Evolutionary conservation across 2,797 vertebrate genomes (phyloP).

Genomic region (Balearica regulorum): DNA sequence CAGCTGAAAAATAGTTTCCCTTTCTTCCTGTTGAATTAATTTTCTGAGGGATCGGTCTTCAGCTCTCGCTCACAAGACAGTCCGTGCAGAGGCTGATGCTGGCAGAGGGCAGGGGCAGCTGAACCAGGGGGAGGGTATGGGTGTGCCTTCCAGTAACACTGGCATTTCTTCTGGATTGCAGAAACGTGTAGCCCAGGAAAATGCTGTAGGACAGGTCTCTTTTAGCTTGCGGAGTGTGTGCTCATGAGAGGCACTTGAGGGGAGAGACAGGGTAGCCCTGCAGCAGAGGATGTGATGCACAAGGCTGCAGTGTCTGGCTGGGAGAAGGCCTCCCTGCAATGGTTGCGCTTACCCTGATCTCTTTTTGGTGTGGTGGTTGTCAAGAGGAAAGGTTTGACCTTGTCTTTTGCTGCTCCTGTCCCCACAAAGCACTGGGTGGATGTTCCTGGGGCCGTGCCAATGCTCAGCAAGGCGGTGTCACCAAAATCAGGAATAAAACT

Average conservation of each 20-base stretch:
- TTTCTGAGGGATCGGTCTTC: not conserved
- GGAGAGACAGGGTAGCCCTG: too few species aligned
- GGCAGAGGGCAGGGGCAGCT: not conserved
- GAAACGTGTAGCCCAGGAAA: not conserved
- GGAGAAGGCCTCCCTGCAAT: not conserved
- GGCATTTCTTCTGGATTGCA: not conserved
- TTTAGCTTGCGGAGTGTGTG: not conserved
- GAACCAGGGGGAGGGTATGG: too few species aligned
- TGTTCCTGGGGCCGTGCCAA: rapidly evolving
- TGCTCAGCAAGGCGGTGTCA: not conserved
- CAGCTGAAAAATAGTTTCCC: not conserved
- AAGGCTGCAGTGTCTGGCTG: not conserved
- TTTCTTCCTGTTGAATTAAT: not conserved
- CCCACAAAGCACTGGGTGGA: not conserved
- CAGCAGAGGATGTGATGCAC: not conserved
- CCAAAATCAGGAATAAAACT: too few species aligned
- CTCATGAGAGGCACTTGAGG: too few species aligned
- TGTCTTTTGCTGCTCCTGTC: not conserved
- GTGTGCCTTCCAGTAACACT: not conserved
- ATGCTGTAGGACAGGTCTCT: not conserved
- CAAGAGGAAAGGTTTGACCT: not conserved
- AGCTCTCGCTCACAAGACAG: not conserved
- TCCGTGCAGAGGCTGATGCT: not conserved
- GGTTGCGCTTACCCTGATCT: not conserved
- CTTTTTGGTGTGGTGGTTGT: not conserved